Conservation (phyloP, 1,140 invertebrate species). For the Pinna nobilis region DNA sequence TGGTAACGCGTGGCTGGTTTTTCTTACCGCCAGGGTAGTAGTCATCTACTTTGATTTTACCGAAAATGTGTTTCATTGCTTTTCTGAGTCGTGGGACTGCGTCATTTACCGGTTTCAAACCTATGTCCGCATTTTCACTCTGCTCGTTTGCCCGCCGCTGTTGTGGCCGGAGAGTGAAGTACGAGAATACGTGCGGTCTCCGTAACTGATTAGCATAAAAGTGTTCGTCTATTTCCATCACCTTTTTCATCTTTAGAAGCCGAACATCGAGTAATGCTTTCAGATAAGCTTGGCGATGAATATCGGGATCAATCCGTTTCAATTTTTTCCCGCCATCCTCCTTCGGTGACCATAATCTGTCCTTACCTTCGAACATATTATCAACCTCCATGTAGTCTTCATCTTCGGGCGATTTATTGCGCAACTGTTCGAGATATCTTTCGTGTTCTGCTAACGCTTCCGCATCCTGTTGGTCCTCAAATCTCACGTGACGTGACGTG, state of each 20-base stretch:
- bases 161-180: slow-evolving; percentile 29
- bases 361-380: slow-evolving; percentile 8
- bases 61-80: slow-evolving; percentile 38
- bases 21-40: slow-evolving; percentile 38
- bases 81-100: slow-evolving; percentile 4
- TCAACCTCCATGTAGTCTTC: slow-evolving; percentile 4
- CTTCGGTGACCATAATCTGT: slow-evolving; percentile 2
- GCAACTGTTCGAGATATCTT: background rate
- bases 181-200: slow-evolving; percentile 33
- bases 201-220: slow-evolving; percentile 2
- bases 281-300: slow-evolving; percentile 25
- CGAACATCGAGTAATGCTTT: slow-evolving; percentile 18
- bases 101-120: slow-evolving; percentile 14
- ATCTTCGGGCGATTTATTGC: background rate
- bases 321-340: background rate
- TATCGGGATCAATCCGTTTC: slow-evolving; percentile 15
- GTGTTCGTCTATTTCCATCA: slow-evolving; percentile 27
- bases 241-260: slow-evolving; percentile 18
- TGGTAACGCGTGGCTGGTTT: slow-evolving; percentile 23
- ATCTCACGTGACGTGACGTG: slow-evolving; percentile 2
- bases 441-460: background rate
- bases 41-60: slow-evolving; percentile 37
- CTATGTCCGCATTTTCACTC: slow-evolving; percentile 11
- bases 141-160: slow-evolving; percentile 8
- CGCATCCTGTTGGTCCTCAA: slow-evolving; percentile 17